Evolutionary conservation across 2,797 vertebrate genomes (phyloP).

Genomic region (Poecilia velifera): DNA sequence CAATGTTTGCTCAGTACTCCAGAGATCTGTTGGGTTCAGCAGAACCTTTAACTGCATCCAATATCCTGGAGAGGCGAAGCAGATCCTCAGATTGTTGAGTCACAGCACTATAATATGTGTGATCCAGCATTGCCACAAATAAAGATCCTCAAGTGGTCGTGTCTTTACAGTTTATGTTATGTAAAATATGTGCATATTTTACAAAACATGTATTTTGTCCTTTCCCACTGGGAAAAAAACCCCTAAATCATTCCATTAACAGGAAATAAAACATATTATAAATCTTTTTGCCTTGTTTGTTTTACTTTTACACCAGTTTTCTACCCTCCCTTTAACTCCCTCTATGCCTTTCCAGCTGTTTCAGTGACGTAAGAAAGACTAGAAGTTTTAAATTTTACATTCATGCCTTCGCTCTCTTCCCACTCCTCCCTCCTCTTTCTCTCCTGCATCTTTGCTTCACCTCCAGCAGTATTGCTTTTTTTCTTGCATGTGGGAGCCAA

Average conservation of each 20-base stretch:
- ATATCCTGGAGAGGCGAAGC: background rate
- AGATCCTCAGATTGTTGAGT: background rate
- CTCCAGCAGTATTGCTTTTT: constrained; percentile 56
- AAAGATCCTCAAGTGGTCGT: background rate
- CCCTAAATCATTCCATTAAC: constrained; percentile 30
- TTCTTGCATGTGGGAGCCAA: constrained; percentile 69
- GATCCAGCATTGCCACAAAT: background rate
- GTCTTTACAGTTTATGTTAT: background rate
- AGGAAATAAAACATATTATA: constrained; percentile 10
- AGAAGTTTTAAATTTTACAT: constrained; percentile 28
- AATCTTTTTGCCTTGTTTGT: constrained; percentile 46
- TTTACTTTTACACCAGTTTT: constrained; percentile 28
- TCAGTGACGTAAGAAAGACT: constrained; percentile 24
- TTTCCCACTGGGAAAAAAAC: constrained; percentile 41
- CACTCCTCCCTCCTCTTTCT: background rate
- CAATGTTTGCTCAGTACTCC: background rate
- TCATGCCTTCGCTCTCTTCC: background rate
- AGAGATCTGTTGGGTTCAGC: background rate
- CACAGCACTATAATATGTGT: background rate
- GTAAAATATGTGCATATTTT: background rate
- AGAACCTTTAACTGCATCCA: background rate
- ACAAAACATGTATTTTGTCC: background rate
- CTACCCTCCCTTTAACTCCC: constrained; percentile 53
- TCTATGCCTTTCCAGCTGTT: constrained; percentile 18
- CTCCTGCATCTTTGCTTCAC: constrained; percentile 23